Percentiles rank a stretch among this genome's conserved stretches.
phyloP scores from a whole-genome alignment of 2,797 vertebrate genomes.

The Orestias chungarensis region DNA sequence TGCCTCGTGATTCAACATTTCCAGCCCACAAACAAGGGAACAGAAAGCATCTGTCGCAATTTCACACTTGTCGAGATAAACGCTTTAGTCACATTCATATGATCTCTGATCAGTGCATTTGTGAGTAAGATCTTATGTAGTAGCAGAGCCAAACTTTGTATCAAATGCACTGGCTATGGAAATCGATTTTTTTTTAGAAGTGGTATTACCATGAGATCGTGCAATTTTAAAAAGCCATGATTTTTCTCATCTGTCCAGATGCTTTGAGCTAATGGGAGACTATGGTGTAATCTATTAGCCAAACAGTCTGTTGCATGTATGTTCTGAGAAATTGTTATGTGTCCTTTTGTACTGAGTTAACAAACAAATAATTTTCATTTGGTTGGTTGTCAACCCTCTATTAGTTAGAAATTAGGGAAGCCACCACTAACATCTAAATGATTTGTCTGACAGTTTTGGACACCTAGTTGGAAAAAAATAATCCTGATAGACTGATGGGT shows the following conservation, averaged over 20 bases:
- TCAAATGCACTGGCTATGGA: not conserved
- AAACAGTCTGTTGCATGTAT: not conserved
- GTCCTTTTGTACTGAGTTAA: not conserved
- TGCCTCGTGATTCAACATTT: not conserved
- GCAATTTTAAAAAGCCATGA: not conserved
- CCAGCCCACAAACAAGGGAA: not conserved
- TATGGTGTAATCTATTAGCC: not conserved
- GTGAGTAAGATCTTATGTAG: not conserved
- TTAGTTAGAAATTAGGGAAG: not conserved
- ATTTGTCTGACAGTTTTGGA: not conserved
- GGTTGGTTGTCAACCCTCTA: not conserved
- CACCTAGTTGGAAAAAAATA: no score
- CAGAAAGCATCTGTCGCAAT: not conserved
- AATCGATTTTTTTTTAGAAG: not conserved
- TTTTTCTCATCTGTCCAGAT: not conserved
- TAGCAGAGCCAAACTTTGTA: not conserved
- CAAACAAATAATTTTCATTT: not conserved
- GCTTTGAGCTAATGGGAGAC: not conserved
- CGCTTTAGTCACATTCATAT: not conserved
- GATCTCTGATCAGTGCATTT: constrained; percentile 7
- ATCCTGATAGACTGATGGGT: no score
- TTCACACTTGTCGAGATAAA: constrained; percentile 3
- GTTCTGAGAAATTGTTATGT: not conserved
- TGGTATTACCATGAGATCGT: not conserved
- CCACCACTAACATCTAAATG: not conserved